Evolutionary conservation across 2,888 invertebrate species (phyloP), one percentile per base, ranked within the genome.

Genomic region (Sicus ferrugineus): DNA sequence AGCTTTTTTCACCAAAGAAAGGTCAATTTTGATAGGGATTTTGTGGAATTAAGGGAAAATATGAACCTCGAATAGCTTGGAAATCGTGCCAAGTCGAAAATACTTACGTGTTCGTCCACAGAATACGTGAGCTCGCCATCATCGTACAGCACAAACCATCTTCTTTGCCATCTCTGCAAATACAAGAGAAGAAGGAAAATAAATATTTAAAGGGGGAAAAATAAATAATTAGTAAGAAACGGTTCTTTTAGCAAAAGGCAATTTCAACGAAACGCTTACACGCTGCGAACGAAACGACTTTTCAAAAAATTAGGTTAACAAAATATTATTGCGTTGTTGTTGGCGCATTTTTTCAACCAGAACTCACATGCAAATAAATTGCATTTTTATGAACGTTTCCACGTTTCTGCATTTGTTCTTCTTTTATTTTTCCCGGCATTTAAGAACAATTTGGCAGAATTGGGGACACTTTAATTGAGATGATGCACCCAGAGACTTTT

Each of bases 141-240:
- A 87, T 98, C 97, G 88, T 96, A 98, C 68, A 98, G 89, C 67
- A 97, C 95, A 88, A 98, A 98, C 94, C 97, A 98, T 83, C 98
- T 89, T 83, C 98, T 89, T 88, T 98, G 98, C 98, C 98, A 98
- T 90, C 98, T 91, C 97, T 98, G 91, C 46, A 92, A 91, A 84
- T 87, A 88, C 81, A 78, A 78, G 46, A 21, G 61, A 68, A 68
- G 34, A 68, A 50, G 63, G 54, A 66, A 46, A 42, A 23, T 2
- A 26, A 21, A 61, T 16, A 19, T 4, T 28, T 23, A 28, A 63
- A 42, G 42, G n/a, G 5, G n/a, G n/a, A 64, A 63, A 56, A 34
- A n/a, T n/a, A 63, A 14, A 63, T 3, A 28, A 19, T 21, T 31
- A 11, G 46, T 2, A 2, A 34, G 19, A 5, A 62, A 46, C 42